Percentiles rank a stretch among this genome's conserved stretches.
Evolutionary conservation across 2,113 vertebrate species (phyloP).

Genomic region (Mus pahari): DNA sequence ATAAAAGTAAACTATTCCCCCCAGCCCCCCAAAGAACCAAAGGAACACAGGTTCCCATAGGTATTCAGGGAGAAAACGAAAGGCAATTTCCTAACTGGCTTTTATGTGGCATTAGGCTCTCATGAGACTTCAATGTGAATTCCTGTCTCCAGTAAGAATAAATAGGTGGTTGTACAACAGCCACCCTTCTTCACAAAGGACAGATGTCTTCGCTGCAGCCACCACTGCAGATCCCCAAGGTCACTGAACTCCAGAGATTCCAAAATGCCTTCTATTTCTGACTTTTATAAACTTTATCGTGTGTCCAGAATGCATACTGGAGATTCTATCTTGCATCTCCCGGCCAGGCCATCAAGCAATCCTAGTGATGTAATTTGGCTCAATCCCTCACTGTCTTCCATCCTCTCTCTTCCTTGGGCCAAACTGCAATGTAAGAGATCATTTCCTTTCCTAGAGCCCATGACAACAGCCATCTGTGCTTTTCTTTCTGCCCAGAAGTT

Average conservation of each 20-base stretch:
- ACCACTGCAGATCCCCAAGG: neutral
- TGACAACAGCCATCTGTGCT: neutral
- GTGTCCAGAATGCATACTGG: too few species aligned
- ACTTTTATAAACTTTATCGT: neutral
- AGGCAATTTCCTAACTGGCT: neutral
- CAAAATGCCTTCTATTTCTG: neutral
- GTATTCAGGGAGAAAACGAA: neutral
- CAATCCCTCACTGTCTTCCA: neutral
- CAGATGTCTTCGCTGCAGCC: neutral
- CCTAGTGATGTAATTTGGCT: neutral
- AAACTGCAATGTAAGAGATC: neutral
- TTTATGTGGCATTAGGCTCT: neutral
- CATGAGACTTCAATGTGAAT: neutral
- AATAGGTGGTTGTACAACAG: accelerated
- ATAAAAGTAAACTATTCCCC: neutral
- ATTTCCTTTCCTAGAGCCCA: neutral
- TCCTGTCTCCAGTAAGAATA: neutral
- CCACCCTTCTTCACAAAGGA: neutral
- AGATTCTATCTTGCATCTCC: neutral
- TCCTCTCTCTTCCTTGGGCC: neutral
- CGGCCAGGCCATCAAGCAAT: neutral
- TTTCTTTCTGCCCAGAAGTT: neutral
- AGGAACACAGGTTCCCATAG: neutral
- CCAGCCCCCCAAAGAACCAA: neutral
- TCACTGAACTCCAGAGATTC: neutral